Percentiles rank a stretch among this genome's conserved stretches.
These are phyloP conservation scores for Abrostola tripartita DNA, from an alignment of 2,888 invertebrate genomes.

Conservation along the genomic window DNA sequence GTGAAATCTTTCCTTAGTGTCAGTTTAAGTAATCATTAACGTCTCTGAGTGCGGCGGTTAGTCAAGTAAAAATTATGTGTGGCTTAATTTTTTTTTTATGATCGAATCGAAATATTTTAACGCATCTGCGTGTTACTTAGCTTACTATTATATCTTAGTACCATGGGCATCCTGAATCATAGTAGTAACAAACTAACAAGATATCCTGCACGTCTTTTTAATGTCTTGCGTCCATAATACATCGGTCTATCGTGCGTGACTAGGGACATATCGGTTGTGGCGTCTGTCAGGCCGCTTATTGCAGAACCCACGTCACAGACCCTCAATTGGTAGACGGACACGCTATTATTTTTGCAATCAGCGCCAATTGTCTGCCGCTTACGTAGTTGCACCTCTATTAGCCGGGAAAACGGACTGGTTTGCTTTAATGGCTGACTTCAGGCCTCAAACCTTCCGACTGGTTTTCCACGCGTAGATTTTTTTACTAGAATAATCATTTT, in stretches of 20 bases:
- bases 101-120: no score
- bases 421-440: constrained; percentile 53
- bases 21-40: no score
- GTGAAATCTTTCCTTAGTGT: no score
- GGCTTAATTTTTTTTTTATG: no score
- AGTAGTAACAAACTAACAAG: neutral
- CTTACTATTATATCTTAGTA: neutral
- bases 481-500: constrained; percentile 2
- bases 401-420: constrained; percentile 8
- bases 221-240: constrained; percentile 19
- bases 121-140: neutral
- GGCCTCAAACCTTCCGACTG: constrained; percentile 47
- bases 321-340: constrained; percentile 75
- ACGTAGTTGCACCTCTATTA: constrained; percentile 50
- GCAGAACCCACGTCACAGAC: constrained; percentile 52
- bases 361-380: constrained; percentile 70
- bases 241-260: constrained; percentile 29
- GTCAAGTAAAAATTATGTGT: no score
- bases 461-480: constrained; percentile 11
- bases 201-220: constrained; percentile 7
- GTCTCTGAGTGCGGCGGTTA: no score
- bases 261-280: constrained; percentile 15
- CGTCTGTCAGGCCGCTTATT: constrained; percentile 33
- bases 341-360: constrained; percentile 81
- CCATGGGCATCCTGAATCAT: neutral